phyloP scores from a whole-genome alignment of 2,888 invertebrate genomes.

The Rotaria sp. region DNA sequence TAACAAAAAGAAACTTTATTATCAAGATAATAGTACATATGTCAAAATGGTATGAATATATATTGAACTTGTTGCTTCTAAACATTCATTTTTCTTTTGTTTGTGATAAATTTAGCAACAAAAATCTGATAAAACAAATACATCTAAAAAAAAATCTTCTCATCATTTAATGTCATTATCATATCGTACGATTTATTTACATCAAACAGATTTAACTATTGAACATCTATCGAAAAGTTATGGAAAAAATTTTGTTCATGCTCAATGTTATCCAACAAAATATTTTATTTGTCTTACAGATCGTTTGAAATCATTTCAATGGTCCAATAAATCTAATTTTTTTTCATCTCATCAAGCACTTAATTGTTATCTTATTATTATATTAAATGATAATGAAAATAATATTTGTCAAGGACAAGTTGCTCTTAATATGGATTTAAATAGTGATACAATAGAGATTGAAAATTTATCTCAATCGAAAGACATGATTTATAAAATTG shows the following conservation, averaged over 20 bases:
- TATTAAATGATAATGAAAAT: not conserved
- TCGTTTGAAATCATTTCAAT: not conserved
- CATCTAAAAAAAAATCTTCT: not conserved
- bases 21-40: too few relatives aligned
- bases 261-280: slow-evolving; percentile 20
- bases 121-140: not conserved
- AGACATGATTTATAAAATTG: not conserved
- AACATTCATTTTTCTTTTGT: too few relatives aligned
- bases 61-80: too few relatives aligned
- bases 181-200: not conserved
- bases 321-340: not conserved
- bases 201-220: not conserved
- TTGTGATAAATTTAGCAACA: not conserved
- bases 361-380: not conserved
- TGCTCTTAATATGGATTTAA: not conserved
- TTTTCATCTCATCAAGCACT: not conserved
- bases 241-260: not conserved
- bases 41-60: too few relatives aligned
- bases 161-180: not conserved
- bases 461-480: not conserved
- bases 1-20: not conserved
- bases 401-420: not conserved
- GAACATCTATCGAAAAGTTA: not conserved
- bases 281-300: not conserved
- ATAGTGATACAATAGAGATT: not conserved